Evolutionary conservation across 37 sponge, comb jelly and placozoan genomes (phyloP).

Genomic region (Agelas oroides): DNA sequence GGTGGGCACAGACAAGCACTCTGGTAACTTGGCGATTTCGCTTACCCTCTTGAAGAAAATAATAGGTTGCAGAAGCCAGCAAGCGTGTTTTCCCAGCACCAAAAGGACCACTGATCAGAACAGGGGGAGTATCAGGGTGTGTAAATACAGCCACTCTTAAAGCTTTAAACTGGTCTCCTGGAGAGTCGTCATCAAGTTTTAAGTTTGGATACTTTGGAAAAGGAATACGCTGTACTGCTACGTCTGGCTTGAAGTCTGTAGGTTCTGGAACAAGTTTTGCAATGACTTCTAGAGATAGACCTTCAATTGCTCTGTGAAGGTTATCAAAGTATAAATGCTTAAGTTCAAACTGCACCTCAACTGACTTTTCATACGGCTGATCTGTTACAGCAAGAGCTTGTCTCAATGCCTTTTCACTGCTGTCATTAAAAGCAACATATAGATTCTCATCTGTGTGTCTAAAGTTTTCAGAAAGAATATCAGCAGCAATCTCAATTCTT

Average conservation of each 20-base stretch:
- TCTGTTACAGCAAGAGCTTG: not conserved
- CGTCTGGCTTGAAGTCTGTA: not conserved
- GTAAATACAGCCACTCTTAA: constrained; percentile 17
- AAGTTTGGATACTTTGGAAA: not conserved
- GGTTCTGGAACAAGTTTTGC: constrained; percentile 28
- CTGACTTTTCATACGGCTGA: too few relatives aligned
- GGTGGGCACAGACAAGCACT: constrained; percentile 77
- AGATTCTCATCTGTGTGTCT: constrained; percentile 20
- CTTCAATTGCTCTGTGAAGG: constrained; percentile 45
- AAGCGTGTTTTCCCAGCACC: constrained; percentile 84
- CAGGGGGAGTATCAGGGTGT: constrained; percentile 39
- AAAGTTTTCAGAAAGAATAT: constrained; percentile 31
- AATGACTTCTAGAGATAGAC: constrained; percentile 23
- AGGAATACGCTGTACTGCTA: not conserved
- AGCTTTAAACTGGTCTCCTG: constrained; percentile 27
- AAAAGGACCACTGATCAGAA: constrained; percentile 72
- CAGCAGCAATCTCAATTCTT: not conserved
- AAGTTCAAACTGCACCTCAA: constrained; percentile 52
- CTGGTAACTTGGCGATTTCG: not conserved
- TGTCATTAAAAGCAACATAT: constrained; percentile 14
- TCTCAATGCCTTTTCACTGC: not conserved
- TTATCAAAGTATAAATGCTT: constrained; percentile 70
- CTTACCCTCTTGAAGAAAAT: not conserved
- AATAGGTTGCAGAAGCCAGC: constrained; percentile 47
- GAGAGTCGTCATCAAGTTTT: not conserved